These are phyloP conservation scores for Drosophila yakuba DNA, from an alignment of 1,140 invertebrate species.

Conservation along the genomic window DNA sequence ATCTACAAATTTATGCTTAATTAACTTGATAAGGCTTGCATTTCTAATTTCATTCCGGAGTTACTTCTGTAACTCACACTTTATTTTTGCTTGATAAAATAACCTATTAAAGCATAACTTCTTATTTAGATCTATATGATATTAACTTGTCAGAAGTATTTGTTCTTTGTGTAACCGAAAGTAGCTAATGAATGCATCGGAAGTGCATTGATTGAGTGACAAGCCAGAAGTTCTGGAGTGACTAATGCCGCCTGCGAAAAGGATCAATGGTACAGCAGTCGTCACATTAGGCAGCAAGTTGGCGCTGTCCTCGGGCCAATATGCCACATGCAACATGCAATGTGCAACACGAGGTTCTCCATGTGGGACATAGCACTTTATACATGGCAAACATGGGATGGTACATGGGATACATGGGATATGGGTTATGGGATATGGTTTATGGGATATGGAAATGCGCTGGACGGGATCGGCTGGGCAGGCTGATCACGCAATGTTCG, in stretches of 20 bases:
- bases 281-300: constrained; percentile 73
- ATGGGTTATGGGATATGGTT: constrained; percentile 12
- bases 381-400: not conserved
- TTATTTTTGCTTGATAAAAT: no score
- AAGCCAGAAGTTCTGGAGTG: constrained; percentile 17
- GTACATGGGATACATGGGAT: constrained; percentile 1
- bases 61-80: no score
- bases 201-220: constrained; percentile 72
- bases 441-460: constrained; percentile 12
- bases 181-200: constrained; percentile 28
- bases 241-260: constrained; percentile 34
- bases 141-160: not conserved
- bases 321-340: constrained; percentile 51
- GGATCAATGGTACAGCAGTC: constrained; percentile 69
- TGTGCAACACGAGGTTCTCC: constrained; percentile 24
- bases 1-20: not conserved
- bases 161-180: not conserved
- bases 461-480: constrained; percentile 7
- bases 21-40: not conserved
- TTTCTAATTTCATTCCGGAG: no score
- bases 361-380: no score
- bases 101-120: no score
- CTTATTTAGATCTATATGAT: no score
- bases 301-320: constrained; percentile 57
- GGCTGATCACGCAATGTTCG: constrained; percentile 56